A percentile compares a stretch with the other conserved stretches of the same genome.
Evolutionary conservation across 2,113 vertebrate species (phyloP).

Genomic region (Phylloscopus whistleri): DNA sequence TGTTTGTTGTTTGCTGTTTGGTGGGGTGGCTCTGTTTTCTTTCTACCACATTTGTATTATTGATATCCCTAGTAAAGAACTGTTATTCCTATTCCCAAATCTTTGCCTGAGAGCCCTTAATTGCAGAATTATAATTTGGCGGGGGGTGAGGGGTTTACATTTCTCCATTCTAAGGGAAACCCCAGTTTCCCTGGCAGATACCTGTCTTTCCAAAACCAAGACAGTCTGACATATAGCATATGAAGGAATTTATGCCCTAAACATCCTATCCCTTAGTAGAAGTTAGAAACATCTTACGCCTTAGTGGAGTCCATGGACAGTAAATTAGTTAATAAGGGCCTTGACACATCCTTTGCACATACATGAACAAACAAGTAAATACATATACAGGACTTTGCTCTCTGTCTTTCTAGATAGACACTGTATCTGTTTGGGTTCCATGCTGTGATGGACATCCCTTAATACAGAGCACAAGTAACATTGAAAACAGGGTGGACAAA

Average conservation of each 20-base stretch:
- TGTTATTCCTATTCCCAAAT: no score
- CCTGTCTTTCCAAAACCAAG: no score
- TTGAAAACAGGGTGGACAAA: not conserved
- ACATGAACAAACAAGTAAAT: not conserved
- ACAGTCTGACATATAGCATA: not conserved
- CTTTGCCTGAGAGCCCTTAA: no score
- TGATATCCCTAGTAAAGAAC: no score
- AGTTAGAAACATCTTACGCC: not conserved
- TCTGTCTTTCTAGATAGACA: not conserved
- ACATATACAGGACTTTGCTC: not conserved
- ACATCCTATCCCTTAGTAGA: not conserved
- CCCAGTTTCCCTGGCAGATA: no score
- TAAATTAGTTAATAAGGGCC: not conserved
- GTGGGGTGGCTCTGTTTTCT: no score
- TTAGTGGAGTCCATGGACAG: not conserved
- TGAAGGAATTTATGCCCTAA: not conserved
- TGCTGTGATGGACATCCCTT: not conserved
- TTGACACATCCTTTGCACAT: not conserved
- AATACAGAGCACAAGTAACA: rapidly evolving
- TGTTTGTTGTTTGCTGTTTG: no score
- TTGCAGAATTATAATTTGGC: no score
- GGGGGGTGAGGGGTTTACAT: no score
- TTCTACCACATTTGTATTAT: no score
- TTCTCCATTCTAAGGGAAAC: no score
- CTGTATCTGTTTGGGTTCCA: not conserved